Base-by-base conservation (phyloP, 2,888 invertebrate species). In the Doris montereyensis region DNA sequence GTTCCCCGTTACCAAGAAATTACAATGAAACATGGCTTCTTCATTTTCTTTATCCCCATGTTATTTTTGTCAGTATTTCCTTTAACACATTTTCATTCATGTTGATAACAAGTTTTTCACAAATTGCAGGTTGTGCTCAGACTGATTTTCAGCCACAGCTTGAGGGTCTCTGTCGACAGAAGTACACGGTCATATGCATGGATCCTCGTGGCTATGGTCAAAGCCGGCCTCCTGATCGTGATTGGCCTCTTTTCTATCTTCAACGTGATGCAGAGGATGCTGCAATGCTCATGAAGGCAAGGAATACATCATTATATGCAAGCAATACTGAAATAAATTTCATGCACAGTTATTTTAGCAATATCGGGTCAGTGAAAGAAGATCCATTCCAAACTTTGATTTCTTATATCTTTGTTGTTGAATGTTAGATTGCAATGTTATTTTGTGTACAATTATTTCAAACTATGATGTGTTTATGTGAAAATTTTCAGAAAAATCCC, bases 151-250 rank as follows among this genome's bases (percentile, higher is more conserved):
- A 93, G 83, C 95, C 95, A 0, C 93, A 87, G 85, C 86, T 89
- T 80, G 91, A 84, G 73, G 92, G 85, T 86, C 91, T 96, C 41
- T 92, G 95, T 88, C 91, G 90, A 81, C 82, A 85, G 34, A 83
- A 88, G 28, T 89, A 90, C 81, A 90, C 89, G 0, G 26, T 91
- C 35, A 84, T 91, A 60, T 88, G 88, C 10, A 90, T 91, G 87
- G 94, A 97, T 91, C 96, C 97, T 0, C 95, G 96, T 0, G 97
- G 97, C 0, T 97, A 96, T 92, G 97, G 97, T 0, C 94, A 94
- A 81, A 96, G 96, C 81, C 93, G 95, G 82, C 97, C 96, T 0
- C 96, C 96, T 0, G 92, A 94, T 30, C 93, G 95, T 83, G 92
- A 93, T n/a, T 97, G 96, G 88, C 92, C 93, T 0, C 86, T 92